A percentile compares a stretch with the other conserved stretches of the same genome.
phyloP scores from a whole-genome alignment of 2,797 vertebrate genomes.

The Semotilus atromaculatus region DNA sequence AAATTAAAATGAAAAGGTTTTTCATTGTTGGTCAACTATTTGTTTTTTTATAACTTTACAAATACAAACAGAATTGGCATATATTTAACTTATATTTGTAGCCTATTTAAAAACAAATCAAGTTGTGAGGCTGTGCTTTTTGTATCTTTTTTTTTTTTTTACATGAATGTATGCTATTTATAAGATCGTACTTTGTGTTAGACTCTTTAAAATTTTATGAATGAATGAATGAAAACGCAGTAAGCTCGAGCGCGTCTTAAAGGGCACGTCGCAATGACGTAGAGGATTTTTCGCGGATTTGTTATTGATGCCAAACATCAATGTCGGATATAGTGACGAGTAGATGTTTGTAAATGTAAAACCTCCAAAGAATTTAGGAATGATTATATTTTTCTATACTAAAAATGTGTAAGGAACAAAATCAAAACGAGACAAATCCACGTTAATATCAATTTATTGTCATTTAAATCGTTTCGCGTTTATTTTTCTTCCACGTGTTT shows the following conservation, averaged over 20 bases:
- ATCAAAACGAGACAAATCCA: conserved; percentile 57
- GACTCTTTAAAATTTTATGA: neutral
- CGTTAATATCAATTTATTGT: conserved; percentile 84
- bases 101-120: too few relatives aligned
- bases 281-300: conserved; percentile 55
- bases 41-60: too few relatives aligned
- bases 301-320: conserved; percentile 67
- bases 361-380: neutral
- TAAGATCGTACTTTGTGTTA: neutral
- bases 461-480: conserved; percentile 75
- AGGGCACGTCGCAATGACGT: conserved; percentile 70
- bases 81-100: too few relatives aligned
- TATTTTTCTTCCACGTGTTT: conserved; percentile 68
- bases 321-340: conserved; percentile 5
- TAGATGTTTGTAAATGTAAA: neutral
- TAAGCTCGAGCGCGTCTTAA: conserved; percentile 75
- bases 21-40: too few relatives aligned
- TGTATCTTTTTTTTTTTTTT: too few relatives aligned
- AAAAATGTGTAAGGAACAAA: conserved; percentile 26
- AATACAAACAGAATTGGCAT: too few relatives aligned
- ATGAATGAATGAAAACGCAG: conserved; percentile 50
- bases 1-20: too few relatives aligned
- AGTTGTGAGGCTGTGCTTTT: too few relatives aligned
- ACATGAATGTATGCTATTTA: too few relatives aligned
- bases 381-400: too few relatives aligned